Base-by-base conservation (phyloP, 2,888 invertebrate species). In the Habrosyne pyritoides region DNA sequence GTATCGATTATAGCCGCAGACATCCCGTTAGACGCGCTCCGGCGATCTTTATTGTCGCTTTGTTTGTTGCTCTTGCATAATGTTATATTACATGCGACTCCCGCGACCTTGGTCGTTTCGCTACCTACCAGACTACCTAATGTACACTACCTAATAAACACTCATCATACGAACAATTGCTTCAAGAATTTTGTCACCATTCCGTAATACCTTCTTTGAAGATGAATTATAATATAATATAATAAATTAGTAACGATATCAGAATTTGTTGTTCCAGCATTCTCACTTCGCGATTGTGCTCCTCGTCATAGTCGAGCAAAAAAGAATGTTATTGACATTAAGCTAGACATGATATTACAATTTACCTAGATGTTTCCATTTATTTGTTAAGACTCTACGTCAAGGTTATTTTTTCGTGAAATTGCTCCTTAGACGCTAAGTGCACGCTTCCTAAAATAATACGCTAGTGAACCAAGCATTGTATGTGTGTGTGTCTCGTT, bases 1-100 rank as follows among this genome's bases (percentile, higher is more conserved):
- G 48, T 36, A 55, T 54, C 54, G 52, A 42, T 42, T 42, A 60
- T 55, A 52, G 53, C 56, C 49, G 57, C 54, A 55, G 54, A 12
- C 57, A 53, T 63, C 68, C 64, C 66, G 70, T 65, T 62, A 58
- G 67, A 54, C 61, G 63, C 69, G 73, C 74, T 68, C 64, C 62
- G 63, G 54, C 57, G 68, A 54, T 42, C 61, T 61, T 75, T 70
- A 77, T 68, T 53, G 63, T 56, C 60, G 61, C 65, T 68, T 71
- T 69, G 66, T 66, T 60, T 60, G 54, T 36, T 46, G 56, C 18
- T 18, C 54, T 56, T 60, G 61, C 61, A 57, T 63, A 58, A 67
- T 60, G 58, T 59, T 54, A 60, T 60, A 52, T 50, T 56, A 48
- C 55, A 53, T 53, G 50, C 52, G 49, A 22, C 48, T 10, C 52